phyloP scores from a whole-genome alignment of 2,113 vertebrate genomes.

The Aix galericulata region DNA sequence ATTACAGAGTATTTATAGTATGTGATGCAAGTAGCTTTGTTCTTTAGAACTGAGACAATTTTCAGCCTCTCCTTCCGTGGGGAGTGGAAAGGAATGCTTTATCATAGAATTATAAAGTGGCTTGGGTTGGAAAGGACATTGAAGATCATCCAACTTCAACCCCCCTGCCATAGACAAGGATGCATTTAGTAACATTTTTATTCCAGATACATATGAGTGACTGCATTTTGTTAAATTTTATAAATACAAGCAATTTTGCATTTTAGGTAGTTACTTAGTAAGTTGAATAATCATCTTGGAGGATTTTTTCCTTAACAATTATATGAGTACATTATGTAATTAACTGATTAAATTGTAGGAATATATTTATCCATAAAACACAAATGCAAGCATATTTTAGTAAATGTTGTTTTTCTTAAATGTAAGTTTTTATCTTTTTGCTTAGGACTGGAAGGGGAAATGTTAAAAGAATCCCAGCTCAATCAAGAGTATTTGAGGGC shows the following conservation, averaged over 20 bases:
- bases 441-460: slow-evolving; percentile 79
- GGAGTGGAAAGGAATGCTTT: neutral
- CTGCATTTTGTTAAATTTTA: neutral
- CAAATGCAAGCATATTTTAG: neutral
- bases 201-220: neutral
- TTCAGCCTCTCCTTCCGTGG: neutral
- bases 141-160: too few species aligned
- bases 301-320: neutral
- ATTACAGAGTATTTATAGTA: neutral
- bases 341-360: neutral
- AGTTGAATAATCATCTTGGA: neutral
- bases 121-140: too few species aligned
- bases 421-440: neutral
- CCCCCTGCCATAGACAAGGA: too few species aligned
- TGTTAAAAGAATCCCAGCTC: slow-evolving; percentile 76
- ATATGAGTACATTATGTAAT: neutral
- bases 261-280: neutral
- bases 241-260: neutral
- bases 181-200: neutral
- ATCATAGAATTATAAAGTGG: too few species aligned
- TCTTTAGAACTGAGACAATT: neutral
- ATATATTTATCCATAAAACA: neutral
- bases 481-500: slow-evolving; percentile 75
- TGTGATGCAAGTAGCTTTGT: neutral
- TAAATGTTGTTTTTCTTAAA: neutral